A percentile compares a stretch with the other conserved stretches of the same genome.
Evolutionary conservation across 2,797 vertebrate species (phyloP).

Genomic region (Dicrostonyx torquatus): DNA sequence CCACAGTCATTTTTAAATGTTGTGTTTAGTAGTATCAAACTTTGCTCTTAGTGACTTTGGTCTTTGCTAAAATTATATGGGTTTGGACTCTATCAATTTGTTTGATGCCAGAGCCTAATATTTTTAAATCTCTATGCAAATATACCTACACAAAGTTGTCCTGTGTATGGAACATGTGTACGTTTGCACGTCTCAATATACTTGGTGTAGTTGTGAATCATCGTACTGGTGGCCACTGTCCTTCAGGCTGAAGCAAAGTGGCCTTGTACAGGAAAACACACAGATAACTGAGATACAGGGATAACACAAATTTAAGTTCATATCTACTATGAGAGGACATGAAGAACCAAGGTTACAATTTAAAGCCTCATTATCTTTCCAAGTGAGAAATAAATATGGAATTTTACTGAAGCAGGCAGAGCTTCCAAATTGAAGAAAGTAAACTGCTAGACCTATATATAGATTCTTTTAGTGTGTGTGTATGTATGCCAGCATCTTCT

Average conservation of each 20-base stretch:
- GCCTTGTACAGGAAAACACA: conserved; percentile 4
- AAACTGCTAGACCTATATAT: conserved; percentile 38
- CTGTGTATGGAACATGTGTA: neutral
- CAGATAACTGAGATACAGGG: neutral
- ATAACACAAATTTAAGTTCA: conserved; percentile 60
- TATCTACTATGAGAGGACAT: conserved; percentile 57
- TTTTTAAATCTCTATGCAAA: neutral
- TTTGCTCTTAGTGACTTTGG: neutral
- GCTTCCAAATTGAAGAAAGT: conserved; percentile 49
- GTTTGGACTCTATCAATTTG: neutral
- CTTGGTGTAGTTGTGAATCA: neutral
- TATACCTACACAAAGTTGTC: neutral
- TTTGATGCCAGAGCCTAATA: neutral
- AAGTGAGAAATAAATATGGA: conserved; percentile 69
- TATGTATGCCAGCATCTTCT: conserved; percentile 1
- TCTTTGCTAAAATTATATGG: neutral
- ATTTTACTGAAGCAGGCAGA: conserved; percentile 62
- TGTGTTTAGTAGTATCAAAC: neutral
- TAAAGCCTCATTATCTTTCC: conserved; percentile 66
- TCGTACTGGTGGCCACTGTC: neutral
- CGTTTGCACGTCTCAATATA: neutral
- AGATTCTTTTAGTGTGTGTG: neutral
- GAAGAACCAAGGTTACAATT: conserved; percentile 68
- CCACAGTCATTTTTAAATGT: neutral
- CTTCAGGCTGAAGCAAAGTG: conserved; percentile 55